Evolutionary conservation across 2,888 invertebrate genomes (phyloP).

Genomic region (Priapulus caudatus): DNA sequence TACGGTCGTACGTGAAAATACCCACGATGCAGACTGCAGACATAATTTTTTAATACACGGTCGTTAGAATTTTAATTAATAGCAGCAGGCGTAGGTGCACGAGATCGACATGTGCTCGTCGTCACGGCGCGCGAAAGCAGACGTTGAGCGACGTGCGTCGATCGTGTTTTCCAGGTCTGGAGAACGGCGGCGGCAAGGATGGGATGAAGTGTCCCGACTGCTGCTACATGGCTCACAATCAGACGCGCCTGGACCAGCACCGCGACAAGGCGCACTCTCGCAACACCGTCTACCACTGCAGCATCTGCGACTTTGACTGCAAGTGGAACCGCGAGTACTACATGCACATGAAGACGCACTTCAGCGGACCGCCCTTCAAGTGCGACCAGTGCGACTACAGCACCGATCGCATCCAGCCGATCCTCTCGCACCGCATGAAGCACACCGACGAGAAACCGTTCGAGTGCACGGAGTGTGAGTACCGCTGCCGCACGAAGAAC

Average conservation of each 20-base stretch:
- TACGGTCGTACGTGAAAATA: too few relatives aligned
- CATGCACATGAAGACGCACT: conserved; percentile 47
- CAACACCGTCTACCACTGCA: conserved; percentile 49
- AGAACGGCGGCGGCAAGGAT: conserved; percentile 21
- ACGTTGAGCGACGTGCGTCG: too few relatives aligned
- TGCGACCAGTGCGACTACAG: conserved; percentile 49
- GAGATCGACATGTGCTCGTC: too few relatives aligned
- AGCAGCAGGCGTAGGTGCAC: too few relatives aligned
- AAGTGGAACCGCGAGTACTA: conserved; percentile 51
- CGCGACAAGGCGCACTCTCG: conserved; percentile 46
- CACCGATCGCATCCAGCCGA: conserved; percentile 44
- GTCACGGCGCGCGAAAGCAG: too few relatives aligned
- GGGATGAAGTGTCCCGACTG: conserved; percentile 44
- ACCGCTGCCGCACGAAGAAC: conserved; percentile 47
- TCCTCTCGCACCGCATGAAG: conserved; percentile 49
- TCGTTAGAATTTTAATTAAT: too few relatives aligned
- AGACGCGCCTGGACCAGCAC: conserved; percentile 45
- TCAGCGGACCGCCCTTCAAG: conserved; percentile 50
- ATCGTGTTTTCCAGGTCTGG: too few relatives aligned
- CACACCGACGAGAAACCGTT: conserved; percentile 44
- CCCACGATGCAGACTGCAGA: too few relatives aligned
- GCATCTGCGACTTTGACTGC: conserved; percentile 50
- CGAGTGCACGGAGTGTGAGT: conserved; percentile 46
- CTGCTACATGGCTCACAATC: conserved; percentile 43
- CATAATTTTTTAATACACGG: too few relatives aligned